phyloP scores from a whole-genome alignment of 2,888 invertebrate genomes.

The Hyles lineata region DNA sequence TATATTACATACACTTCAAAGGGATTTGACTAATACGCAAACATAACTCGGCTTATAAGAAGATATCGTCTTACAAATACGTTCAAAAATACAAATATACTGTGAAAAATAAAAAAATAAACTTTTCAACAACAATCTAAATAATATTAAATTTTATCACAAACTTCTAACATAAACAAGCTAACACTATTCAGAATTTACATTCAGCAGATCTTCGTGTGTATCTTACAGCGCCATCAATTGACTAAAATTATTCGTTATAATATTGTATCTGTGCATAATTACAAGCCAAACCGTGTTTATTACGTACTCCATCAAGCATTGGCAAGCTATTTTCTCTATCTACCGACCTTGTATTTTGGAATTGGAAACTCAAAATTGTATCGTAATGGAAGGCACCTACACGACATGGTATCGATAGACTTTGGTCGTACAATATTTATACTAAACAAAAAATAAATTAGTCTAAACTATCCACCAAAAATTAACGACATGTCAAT shows the following conservation, averaged over 20 bases:
- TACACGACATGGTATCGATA: background rate
- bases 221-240: constrained; percentile 40
- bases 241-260: constrained; percentile 29
- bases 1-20: background rate
- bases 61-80: constrained; percentile 20
- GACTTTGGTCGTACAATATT: too few species aligned
- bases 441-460: too few species aligned
- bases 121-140: constrained; percentile 14
- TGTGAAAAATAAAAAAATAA: constrained; percentile 18
- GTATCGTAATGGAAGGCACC: background rate
- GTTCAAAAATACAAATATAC: background rate
- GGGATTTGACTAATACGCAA: background rate
- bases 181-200: constrained; percentile 56
- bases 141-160: constrained; percentile 41
- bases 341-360: background rate
- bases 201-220: constrained; percentile 46
- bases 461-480: too few species aligned
- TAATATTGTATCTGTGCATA: constrained; percentile 2
- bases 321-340: background rate
- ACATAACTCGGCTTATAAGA: constrained; percentile 1
- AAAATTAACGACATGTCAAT: too few species aligned
- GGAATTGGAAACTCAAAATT: background rate
- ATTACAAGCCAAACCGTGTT: background rate
- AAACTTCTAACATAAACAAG: constrained; percentile 47
- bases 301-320: constrained; percentile 2